Evolutionary conservation across 2,888 invertebrate species (phyloP).

Genomic region (Rhogogaster chlorosoma): DNA sequence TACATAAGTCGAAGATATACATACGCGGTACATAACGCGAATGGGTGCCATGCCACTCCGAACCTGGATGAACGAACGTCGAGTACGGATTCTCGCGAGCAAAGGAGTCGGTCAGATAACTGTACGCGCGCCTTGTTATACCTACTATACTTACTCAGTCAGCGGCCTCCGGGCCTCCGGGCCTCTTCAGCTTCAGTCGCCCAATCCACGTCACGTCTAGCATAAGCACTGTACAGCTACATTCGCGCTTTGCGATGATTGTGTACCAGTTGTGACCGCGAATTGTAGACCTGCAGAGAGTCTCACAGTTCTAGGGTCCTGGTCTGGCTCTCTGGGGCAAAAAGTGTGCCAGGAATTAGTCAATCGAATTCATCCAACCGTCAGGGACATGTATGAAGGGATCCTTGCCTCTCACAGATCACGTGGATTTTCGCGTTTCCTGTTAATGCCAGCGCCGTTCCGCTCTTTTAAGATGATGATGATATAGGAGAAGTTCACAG

Average conservation of each 20-base stretch:
- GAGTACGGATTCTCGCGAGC: constrained; percentile 55
- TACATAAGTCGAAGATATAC: constrained; percentile 63
- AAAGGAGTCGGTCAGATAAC: constrained; percentile 77
- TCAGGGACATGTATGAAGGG: not conserved
- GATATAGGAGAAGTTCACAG: not conserved
- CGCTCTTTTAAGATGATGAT: not conserved
- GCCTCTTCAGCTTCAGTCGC: constrained; percentile 9
- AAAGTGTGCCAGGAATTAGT: not conserved
- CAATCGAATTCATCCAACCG: not conserved
- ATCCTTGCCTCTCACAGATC: not conserved
- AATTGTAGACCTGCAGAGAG: not conserved
- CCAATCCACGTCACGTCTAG: constrained; percentile 35
- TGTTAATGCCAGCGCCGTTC: not conserved
- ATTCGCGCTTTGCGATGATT: not conserved
- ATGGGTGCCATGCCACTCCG: constrained; percentile 37
- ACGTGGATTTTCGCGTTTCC: not conserved
- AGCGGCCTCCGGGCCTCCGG: constrained; percentile 19
- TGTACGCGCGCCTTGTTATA: constrained; percentile 72
- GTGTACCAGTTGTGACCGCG: not conserved
- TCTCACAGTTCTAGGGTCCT: not conserved
- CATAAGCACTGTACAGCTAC: constrained; percentile 31
- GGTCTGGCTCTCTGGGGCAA: not conserved
- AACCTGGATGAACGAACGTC: constrained; percentile 29
- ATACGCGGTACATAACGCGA: constrained; percentile 24
- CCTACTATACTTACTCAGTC: constrained; percentile 26